These are phyloP conservation scores for Suillia variegata DNA, from an alignment of 2,888 invertebrate genomes.

Conservation along the genomic window DNA sequence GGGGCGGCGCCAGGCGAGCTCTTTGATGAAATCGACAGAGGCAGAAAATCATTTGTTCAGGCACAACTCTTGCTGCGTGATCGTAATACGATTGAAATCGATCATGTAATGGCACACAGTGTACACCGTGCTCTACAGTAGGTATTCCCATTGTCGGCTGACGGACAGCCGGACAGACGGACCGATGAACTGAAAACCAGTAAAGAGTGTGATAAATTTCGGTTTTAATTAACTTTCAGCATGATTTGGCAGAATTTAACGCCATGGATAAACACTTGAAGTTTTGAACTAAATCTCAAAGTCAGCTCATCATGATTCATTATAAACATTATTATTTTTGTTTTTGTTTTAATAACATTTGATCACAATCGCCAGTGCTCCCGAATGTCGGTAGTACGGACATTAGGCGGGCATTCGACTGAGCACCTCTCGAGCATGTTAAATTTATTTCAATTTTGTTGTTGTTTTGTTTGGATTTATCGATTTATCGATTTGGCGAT, in stretches of 20 bases:
- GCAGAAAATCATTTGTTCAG: neutral
- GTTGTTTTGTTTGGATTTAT: no score
- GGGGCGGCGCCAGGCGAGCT: neutral
- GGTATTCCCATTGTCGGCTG: no score
- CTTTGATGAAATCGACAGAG: neutral
- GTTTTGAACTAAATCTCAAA: conserved; percentile 25
- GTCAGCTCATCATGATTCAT: conserved; percentile 54
- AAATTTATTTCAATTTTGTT: neutral
- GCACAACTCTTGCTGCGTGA: neutral
- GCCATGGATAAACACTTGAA: neutral
- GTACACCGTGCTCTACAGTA: no score
- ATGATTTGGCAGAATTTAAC: conserved; percentile 41
- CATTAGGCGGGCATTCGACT: no score
- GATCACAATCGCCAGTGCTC: neutral
- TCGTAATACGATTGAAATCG: neutral
- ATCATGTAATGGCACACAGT: neutral
- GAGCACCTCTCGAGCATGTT: no score
- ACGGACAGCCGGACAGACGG: no score
- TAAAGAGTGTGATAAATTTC: conserved; percentile 55
- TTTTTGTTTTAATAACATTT: conserved; percentile 23
- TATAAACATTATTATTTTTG: no score
- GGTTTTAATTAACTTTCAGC: conserved; percentile 53
- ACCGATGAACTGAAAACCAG: conserved; percentile 27
- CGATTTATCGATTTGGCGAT: no score
- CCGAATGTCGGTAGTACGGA: neutral